These are phyloP conservation scores for Bombus impatiens DNA, from an alignment of 1,140 invertebrate genomes.

Conservation along the genomic window DNA sequence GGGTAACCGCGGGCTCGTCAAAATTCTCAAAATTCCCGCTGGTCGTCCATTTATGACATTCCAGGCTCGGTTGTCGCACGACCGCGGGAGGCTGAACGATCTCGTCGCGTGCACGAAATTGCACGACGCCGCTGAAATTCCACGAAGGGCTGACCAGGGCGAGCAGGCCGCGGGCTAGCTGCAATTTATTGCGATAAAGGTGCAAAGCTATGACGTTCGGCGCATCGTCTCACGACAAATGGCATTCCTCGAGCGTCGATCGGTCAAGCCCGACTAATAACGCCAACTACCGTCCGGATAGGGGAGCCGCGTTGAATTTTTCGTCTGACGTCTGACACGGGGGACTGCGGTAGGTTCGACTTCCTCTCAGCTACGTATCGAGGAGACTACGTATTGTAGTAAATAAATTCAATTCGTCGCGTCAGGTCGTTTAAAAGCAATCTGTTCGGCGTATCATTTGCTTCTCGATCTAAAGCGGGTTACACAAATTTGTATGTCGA, in stretches of 20 bases:
- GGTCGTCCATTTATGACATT: conserved; percentile 62
- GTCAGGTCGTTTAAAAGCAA: too few relatives aligned
- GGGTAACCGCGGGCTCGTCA: conserved; percentile 25
- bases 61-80: conserved; percentile 35
- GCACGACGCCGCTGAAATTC: conserved; percentile 71
- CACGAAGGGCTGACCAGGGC: conserved; percentile 66
- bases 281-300: conserved; percentile 3
- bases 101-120: conserved; percentile 78
- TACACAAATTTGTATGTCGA: too few relatives aligned
- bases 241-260: conserved; percentile 54
- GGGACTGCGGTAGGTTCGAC: background rate
- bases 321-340: background rate
- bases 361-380: background rate
- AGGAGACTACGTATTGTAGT: background rate
- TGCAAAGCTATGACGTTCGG: conserved; percentile 68
- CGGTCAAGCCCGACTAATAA: conserved; percentile 47
- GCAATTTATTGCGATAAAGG: conserved; percentile 68
- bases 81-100: conserved; percentile 40
- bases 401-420: too few relatives aligned
- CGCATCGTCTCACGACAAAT: conserved; percentile 61
- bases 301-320: background rate
- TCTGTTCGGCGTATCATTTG: too few relatives aligned
- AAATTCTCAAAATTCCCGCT: conserved; percentile 69
- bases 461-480: too few relatives aligned
- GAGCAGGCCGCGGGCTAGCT: conserved; percentile 7